Evolutionary conservation across 2,888 invertebrate genomes (phyloP).

Genomic region (Coleophora flavipennella): DNA sequence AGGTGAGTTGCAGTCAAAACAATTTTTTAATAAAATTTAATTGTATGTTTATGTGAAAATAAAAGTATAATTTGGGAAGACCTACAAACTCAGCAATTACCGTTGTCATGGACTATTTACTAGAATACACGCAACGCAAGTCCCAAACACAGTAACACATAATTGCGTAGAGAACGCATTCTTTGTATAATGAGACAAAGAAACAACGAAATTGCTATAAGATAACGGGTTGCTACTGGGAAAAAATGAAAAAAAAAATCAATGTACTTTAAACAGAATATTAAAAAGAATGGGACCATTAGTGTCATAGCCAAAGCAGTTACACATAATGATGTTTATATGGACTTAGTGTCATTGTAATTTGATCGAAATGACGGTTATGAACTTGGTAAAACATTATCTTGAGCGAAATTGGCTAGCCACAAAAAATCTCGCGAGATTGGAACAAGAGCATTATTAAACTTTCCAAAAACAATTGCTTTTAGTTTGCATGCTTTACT

Average conservation of each 20-base stretch:
- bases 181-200: slow-evolving; percentile 28
- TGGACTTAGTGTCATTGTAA: slow-evolving; percentile 32
- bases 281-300: slow-evolving; percentile 35
- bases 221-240: slow-evolving; percentile 27
- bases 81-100: background rate
- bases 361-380: slow-evolving; percentile 28
- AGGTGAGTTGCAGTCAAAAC: too few relatives aligned
- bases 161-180: slow-evolving; percentile 21
- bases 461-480: slow-evolving; percentile 38
- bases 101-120: slow-evolving; percentile 21
- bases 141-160: slow-evolving; percentile 19
- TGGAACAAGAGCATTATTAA: slow-evolving; percentile 24
- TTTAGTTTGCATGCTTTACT: slow-evolving; percentile 19
- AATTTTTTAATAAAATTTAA: too few relatives aligned
- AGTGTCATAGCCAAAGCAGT: slow-evolving; percentile 42
- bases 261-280: slow-evolving; percentile 23
- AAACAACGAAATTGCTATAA: slow-evolving; percentile 26
- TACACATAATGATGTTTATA: slow-evolving; percentile 34
- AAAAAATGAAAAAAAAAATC: slow-evolving; percentile 30
- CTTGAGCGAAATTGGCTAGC: slow-evolving; percentile 26
- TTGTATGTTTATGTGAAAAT: too few relatives aligned
- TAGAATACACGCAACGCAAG: slow-evolving; percentile 23
- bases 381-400: slow-evolving; percentile 24
- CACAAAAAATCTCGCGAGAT: slow-evolving; percentile 37
- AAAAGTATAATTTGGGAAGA: background rate